These are phyloP conservation scores for Eristalinus sepulchralis DNA, from an alignment of 2,888 invertebrate species.

Conservation along the genomic window DNA sequence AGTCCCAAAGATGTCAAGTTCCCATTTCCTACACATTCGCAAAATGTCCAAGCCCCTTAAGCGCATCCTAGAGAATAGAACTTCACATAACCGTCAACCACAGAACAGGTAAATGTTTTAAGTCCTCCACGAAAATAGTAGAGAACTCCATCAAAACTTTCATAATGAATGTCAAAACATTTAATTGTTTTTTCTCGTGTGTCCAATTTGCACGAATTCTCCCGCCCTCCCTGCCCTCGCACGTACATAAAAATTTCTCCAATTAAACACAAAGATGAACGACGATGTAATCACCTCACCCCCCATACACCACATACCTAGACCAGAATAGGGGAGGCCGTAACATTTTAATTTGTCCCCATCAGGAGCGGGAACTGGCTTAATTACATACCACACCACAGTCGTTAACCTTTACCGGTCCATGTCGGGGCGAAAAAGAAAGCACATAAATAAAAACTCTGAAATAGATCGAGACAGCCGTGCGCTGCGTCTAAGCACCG, in stretches of 20 bases:
- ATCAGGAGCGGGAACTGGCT: neutral
- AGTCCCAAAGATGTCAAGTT: no score
- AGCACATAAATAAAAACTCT: conserved; percentile 14
- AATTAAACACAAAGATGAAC: neutral
- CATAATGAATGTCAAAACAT: neutral
- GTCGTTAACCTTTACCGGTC: neutral
- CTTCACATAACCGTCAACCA: no score
- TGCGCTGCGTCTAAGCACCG: neutral
- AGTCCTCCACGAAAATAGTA: neutral
- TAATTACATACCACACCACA: neutral
- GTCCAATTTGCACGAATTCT: neutral
- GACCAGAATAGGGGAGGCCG: neutral
- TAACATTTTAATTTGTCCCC: neutral
- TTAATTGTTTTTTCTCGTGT: neutral
- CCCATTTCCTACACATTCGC: no score
- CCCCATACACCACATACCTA: neutral
- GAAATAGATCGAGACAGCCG: conserved; percentile 28
- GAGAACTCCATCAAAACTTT: neutral
- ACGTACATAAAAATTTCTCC: neutral
- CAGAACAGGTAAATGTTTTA: neutral
- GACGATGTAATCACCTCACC: neutral
- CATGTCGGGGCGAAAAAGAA: neutral
- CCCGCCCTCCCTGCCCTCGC: neutral
- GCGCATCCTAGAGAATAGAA: no score
- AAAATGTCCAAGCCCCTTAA: no score